Percentiles rank a stretch among this genome's conserved stretches.
Conservation (phyloP, 2,113 vertebrate species). For the Corythoichthys intestinalis region DNA sequence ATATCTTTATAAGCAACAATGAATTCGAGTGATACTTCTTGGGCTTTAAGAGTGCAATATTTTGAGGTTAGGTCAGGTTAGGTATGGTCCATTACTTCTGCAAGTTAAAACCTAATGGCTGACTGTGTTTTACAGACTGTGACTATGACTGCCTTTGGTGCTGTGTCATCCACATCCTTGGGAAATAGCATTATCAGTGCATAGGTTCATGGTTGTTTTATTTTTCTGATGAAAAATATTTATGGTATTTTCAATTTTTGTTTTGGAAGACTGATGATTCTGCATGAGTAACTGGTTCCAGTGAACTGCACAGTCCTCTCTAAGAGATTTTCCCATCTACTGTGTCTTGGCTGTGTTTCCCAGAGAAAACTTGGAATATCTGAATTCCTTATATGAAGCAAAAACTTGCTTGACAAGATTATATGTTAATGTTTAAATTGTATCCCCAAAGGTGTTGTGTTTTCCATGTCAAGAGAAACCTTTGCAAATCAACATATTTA, state of each 20-base stretch:
- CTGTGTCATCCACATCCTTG: background rate
- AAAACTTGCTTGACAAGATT: background rate
- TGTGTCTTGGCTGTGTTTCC: background rate
- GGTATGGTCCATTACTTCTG: background rate
- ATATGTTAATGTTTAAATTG: background rate
- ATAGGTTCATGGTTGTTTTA: background rate
- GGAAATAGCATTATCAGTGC: background rate
- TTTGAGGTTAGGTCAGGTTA: background rate
- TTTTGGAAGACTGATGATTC: background rate
- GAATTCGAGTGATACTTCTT: background rate
- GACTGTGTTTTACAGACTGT: background rate
- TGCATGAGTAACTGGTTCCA: background rate
- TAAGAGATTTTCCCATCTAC: background rate
- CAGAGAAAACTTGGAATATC: background rate
- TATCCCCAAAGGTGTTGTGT: background rate
- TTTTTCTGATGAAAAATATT: background rate
- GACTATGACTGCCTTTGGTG: background rate
- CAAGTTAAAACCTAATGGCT: background rate
- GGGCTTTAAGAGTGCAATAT: background rate
- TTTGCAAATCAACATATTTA: background rate
- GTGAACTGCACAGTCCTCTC: background rate
- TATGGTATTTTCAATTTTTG: background rate
- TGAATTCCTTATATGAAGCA: background rate
- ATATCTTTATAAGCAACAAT: background rate
- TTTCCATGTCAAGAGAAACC: background rate